Conservation (phyloP, 2,888 invertebrate genomes). For the Leptopilina drosophilae region DNA sequence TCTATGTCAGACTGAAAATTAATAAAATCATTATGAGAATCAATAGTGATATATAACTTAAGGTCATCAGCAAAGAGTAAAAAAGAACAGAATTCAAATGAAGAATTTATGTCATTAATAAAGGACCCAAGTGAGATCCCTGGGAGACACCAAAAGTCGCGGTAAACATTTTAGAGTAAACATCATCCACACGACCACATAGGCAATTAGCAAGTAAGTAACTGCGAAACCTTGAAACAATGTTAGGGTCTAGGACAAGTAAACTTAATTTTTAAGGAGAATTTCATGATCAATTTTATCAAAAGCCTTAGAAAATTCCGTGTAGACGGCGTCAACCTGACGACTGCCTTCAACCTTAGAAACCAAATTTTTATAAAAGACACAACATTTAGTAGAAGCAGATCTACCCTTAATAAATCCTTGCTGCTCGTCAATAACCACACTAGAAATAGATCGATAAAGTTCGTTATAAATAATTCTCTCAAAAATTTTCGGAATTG, state of each 20-base stretch:
- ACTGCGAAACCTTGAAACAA: background rate
- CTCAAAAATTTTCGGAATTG: conserved; percentile 32
- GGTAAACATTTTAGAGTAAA: too few relatives aligned
- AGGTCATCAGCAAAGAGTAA: too few relatives aligned
- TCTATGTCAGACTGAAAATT: too few relatives aligned
- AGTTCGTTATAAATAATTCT: conserved; percentile 7
- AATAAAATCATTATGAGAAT: too few relatives aligned
- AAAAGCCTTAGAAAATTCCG: too few relatives aligned
- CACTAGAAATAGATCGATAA: background rate
- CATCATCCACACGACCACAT: too few relatives aligned
- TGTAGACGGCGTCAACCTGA: background rate
- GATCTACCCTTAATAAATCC: background rate
- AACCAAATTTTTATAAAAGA: background rate
- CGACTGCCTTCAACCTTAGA: background rate
- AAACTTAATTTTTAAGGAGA: background rate
- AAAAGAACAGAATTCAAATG: too few relatives aligned
- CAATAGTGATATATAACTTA: too few relatives aligned
- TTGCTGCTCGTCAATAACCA: background rate
- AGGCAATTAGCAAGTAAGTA: background rate
- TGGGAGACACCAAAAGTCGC: too few relatives aligned
- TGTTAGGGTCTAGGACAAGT: background rate
- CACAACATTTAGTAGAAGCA: background rate
- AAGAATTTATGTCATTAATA: too few relatives aligned
- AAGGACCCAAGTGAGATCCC: too few relatives aligned
- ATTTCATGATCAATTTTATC: too few relatives aligned